Percentiles rank a stretch among this genome's conserved stretches.
Evolutionary conservation across 2,888 invertebrate genomes (phyloP).

Genomic region (Thecocarcelia acutangulata): DNA sequence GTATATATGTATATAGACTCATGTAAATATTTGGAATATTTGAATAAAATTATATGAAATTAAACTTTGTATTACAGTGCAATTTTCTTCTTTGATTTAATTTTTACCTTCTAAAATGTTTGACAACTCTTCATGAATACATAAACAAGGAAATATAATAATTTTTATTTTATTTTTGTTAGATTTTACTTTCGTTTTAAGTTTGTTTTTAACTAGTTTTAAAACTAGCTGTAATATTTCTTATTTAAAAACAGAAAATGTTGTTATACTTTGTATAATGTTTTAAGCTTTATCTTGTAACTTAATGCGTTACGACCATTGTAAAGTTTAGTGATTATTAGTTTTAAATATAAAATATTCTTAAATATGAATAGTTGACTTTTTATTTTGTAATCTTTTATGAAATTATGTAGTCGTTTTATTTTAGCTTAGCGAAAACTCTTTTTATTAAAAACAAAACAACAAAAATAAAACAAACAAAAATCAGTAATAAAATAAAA

Average conservation of each 20-base stretch:
- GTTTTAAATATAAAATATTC: slow-evolving; percentile 25
- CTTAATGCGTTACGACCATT: slow-evolving; percentile 29
- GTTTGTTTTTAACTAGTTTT: slow-evolving; percentile 22
- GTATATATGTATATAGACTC: too few species aligned
- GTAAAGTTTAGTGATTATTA: slow-evolving; percentile 35
- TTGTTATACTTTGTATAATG: slow-evolving; percentile 17
- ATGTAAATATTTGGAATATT: too few species aligned
- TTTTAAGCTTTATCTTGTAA: slow-evolving; percentile 20
- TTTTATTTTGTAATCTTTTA: slow-evolving; percentile 57
- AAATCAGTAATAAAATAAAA: slow-evolving; percentile 51
- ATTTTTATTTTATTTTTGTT: slow-evolving; percentile 9
- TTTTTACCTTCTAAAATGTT: slow-evolving; percentile 28
- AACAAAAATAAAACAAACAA: slow-evolving; percentile 33
- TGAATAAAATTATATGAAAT: too few species aligned
- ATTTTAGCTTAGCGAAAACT: slow-evolving; percentile 61
- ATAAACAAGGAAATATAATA: slow-evolving; percentile 6
- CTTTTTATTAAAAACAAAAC: slow-evolving; percentile 60
- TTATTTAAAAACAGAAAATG: slow-evolving; percentile 3
- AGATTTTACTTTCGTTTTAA: slow-evolving; percentile 28
- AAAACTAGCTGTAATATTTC: slow-evolving; percentile 22
- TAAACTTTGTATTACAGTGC: slow-evolving; percentile 25
- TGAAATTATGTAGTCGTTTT: slow-evolving; percentile 37
- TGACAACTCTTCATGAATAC: slow-evolving; percentile 21
- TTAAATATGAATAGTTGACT: slow-evolving; percentile 35
- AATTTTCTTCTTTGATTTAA: slow-evolving; percentile 39